phyloP scores from a whole-genome alignment of 2,888 invertebrate genomes.

The Prosopocoilus inquinatus region DNA sequence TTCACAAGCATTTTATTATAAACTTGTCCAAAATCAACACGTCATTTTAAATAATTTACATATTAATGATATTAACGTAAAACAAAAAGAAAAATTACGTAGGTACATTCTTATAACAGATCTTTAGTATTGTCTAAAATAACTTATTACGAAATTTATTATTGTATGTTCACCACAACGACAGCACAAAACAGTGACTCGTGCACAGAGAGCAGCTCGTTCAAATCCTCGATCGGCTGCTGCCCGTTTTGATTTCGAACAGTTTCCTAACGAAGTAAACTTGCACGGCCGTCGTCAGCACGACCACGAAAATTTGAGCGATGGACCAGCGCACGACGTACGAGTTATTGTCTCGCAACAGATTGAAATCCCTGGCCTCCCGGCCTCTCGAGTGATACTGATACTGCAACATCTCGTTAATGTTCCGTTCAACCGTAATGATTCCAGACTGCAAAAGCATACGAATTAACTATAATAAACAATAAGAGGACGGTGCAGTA shows the following conservation, averaged over 20 bases:
- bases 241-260: constrained; percentile 74
- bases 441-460: constrained; percentile 63
- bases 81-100: not conserved
- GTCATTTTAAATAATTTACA: constrained; percentile 3
- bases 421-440: constrained; percentile 76
- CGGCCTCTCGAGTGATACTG: constrained; percentile 78
- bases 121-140: not conserved
- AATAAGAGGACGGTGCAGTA: constrained; percentile 24
- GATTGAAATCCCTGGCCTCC: constrained; percentile 79
- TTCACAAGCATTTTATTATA: too few species aligned
- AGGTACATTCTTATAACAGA: not conserved
- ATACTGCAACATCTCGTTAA: constrained; percentile 80
- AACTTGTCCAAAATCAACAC: not conserved
- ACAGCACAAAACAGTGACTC: too few species aligned
- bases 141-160: too few species aligned
- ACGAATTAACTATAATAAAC: constrained; percentile 5
- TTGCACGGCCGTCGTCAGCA: constrained; percentile 74
- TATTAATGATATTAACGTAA: not conserved
- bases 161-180: too few species aligned
- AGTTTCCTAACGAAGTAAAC: constrained; percentile 88
- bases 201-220: not conserved
- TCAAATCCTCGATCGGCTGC: constrained; percentile 59
- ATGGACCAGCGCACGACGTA: constrained; percentile 91
- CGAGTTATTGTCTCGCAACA: constrained; percentile 76
- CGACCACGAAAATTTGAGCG: constrained; percentile 79